Evolutionary conservation across 2,113 vertebrate genomes (phyloP).

Genomic region (pig (Sus scrofa)): DNA sequence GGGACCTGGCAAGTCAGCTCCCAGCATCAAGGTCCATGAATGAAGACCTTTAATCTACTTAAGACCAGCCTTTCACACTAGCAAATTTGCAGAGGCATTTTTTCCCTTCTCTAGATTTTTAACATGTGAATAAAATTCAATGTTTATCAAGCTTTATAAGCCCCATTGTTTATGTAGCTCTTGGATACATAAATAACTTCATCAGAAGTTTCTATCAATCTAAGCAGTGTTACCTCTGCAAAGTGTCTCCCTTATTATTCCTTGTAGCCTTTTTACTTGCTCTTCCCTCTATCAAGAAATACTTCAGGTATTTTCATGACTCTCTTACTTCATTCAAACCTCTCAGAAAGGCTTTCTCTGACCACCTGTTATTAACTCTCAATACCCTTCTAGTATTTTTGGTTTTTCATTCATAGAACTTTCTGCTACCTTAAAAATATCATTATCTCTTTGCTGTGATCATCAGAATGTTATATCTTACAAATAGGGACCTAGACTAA

Average conservation of each 20-base stretch:
- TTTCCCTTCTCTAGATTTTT: background rate
- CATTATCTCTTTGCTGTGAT: background rate
- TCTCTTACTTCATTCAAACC: background rate
- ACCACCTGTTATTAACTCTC: background rate
- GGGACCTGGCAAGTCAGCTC: background rate
- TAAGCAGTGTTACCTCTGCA: background rate
- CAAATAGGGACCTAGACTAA: background rate
- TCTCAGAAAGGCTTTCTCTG: background rate
- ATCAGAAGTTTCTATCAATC: background rate
- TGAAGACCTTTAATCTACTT: background rate
- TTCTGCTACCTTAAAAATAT: background rate
- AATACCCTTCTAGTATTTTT: background rate
- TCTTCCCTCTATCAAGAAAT: background rate
- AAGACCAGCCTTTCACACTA: background rate
- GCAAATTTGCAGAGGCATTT: background rate
- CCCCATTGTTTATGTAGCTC: background rate
- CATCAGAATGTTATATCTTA: background rate
- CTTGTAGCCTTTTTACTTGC: background rate
- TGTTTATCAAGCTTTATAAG: background rate
- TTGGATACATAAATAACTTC: background rate
- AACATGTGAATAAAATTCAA: conserved; percentile 6
- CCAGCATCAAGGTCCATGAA: background rate
- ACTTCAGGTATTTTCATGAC: background rate
- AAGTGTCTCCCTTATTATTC: background rate
- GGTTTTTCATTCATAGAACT: background rate